These are phyloP conservation scores for Entomobrya proxima DNA, from an alignment of 2,888 invertebrate species.

Conservation along the genomic window DNA sequence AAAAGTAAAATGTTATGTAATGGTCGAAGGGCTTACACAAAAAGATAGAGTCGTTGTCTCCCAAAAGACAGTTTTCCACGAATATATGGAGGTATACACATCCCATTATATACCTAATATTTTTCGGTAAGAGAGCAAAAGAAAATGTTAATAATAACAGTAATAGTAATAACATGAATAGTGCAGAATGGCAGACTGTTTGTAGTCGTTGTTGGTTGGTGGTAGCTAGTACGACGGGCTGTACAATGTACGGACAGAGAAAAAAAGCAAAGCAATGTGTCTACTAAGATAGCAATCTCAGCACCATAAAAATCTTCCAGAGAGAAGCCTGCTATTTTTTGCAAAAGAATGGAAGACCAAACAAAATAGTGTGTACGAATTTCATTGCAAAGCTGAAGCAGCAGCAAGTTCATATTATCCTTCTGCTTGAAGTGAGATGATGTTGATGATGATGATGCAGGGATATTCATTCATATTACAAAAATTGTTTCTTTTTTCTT, in stretches of 20 bases:
- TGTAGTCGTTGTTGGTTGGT: conserved; percentile 17
- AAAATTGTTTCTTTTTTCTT: conserved; percentile 38
- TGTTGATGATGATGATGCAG: conserved; percentile 16
- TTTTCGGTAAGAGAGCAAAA: not conserved
- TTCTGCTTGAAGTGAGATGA: conserved; percentile 18
- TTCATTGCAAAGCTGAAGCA: not conserved
- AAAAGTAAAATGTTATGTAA: not conserved
- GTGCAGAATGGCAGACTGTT: conserved; percentile 31
- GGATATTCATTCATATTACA: conserved; percentile 27
- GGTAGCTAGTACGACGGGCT: not conserved
- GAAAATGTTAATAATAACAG: not conserved
- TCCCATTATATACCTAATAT: not conserved
- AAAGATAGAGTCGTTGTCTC: conserved; percentile 37
- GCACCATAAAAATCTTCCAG: conserved; percentile 67
- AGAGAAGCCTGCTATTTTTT: conserved; percentile 27
- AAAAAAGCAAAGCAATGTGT: conserved; percentile 61
- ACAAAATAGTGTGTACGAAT: not conserved
- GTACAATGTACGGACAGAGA: conserved; percentile 12
- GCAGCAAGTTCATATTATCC: conserved; percentile 30
- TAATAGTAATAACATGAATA: conserved; percentile 27
- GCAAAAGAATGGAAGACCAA: not conserved
- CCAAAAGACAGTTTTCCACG: conserved; percentile 4
- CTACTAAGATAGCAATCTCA: conserved; percentile 69
- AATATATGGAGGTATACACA: not conserved
- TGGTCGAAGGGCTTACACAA: conserved; percentile 7